Percentiles rank a stretch among this genome's conserved stretches.
phyloP scores from a whole-genome alignment of 2,797 vertebrate genomes.

The Cynodonichthys magdalenae region DNA sequence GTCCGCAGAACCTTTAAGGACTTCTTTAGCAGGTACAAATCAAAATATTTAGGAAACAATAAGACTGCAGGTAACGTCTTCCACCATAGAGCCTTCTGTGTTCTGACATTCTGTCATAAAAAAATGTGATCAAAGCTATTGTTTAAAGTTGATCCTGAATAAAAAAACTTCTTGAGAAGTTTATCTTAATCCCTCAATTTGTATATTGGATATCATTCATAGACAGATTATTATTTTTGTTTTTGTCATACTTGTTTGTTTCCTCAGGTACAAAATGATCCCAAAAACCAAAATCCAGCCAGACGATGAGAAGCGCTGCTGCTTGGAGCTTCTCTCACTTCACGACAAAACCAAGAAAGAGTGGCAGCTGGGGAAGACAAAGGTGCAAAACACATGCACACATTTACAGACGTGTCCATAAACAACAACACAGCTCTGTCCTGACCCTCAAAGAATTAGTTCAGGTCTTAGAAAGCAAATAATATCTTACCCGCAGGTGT shows the following conservation, averaged over 20 bases:
- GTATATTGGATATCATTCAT: no score
- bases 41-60: background rate
- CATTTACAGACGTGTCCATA: conserved; percentile 6
- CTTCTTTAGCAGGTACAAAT: conserved; percentile 84
- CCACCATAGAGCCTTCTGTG: no score
- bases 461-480: no score
- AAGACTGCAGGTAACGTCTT: background rate
- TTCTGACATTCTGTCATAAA: no score
- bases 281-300: conserved; percentile 67
- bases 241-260: conserved; percentile 11
- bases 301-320: conserved; percentile 75
- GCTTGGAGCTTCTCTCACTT: conserved; percentile 80
- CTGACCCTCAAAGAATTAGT: background rate
- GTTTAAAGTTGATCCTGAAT: no score
- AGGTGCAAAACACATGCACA: conserved; percentile 77
- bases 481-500: no score
- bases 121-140: no score
- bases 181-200: no score
- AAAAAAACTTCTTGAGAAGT: no score
- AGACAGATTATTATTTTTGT: background rate
- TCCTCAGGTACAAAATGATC: conserved; percentile 88
- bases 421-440: conserved; percentile 11
- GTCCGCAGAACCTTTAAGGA: conserved; percentile 88
- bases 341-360: conserved; percentile 80
- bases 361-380: conserved; percentile 92